Base-by-base conservation (phyloP, 2,888 invertebrate species). In the Loripinus fragilis region DNA sequence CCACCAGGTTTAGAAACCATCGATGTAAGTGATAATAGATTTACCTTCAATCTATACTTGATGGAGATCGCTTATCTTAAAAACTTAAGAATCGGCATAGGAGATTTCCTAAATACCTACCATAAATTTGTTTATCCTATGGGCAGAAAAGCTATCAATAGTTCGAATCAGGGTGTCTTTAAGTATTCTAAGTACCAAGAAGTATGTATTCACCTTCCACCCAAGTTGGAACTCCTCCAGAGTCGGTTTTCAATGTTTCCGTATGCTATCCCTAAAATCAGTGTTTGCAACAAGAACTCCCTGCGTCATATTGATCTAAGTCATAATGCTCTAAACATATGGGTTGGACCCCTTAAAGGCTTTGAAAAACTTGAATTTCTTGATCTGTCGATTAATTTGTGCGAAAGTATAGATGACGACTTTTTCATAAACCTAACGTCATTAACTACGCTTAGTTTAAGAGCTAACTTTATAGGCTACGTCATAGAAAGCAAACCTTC, bases 11-110 rank as follows among this genome's bases (percentile, higher is more conserved):
- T 83, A 23, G 38, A 75, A 38, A 66, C 60, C 30, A 2, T 80
- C 3, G 68, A 70, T 8, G n/a, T 73, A 17, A 68, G 78, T 42
- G 77, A 76, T 28, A 83, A 83, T 20, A 70, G 68, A 17, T 74
- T 76, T 33, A 75, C 70, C 23, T 75, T 80, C 35, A 78, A 78
- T 20, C 67, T 64, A 30, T 83, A 83, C 25, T 33, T 83, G 23
- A 10, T 67, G 0, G 74, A 80, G 68, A 2, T 77, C 1, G 66
- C 71, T 12, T 77, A 72, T 55, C 5, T 38, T 1, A 3, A 38
- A 2, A 66, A 67, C 45, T 0, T 77, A 0, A 50, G 45, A 55
- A 48, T 41, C 12, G 33, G 55, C 23, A 42, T 45, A 20, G 75
- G 30, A 8, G 48, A 52, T 33, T 52, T n/a, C 28, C 70, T 75